phyloP scores from a whole-genome alignment of 2,888 invertebrate species.

The Gastracanthus pulcherrimus region DNA sequence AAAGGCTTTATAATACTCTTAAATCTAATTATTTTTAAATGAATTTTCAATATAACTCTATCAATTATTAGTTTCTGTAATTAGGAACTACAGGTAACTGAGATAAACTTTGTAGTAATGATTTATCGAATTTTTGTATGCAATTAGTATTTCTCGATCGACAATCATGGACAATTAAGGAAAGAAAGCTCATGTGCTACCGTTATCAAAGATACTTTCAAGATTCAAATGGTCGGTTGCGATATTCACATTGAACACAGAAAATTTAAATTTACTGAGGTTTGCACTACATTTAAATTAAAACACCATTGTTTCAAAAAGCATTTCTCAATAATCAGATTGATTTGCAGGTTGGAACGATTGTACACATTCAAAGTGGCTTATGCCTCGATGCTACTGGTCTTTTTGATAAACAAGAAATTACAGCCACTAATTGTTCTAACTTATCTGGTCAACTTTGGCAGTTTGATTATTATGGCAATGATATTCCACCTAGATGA shows the following conservation, averaged over 20 bases:
- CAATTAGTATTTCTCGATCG: constrained; percentile 85
- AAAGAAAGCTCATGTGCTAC: constrained; percentile 88
- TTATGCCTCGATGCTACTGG: constrained; percentile 81
- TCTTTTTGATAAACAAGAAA: constrained; percentile 73
- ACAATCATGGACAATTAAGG: constrained; percentile 85
- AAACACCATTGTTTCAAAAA: not conserved
- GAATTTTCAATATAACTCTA: no score
- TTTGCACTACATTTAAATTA: constrained; percentile 9
- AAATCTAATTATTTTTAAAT: no score
- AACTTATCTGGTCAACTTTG: constrained; percentile 65
- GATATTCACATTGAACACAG: constrained; percentile 71
- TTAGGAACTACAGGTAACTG: no score
- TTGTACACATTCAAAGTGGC: constrained; percentile 79
- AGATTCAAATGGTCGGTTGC: constrained; percentile 78
- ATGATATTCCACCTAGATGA: not conserved
- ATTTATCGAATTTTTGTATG: no score
- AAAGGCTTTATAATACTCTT: no score
- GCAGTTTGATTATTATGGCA: constrained; percentile 66
- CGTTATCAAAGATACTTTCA: constrained; percentile 74
- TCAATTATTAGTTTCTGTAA: no score
- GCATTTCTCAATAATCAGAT: not conserved
- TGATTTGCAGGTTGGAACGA: constrained; percentile 72
- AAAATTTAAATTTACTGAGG: constrained; percentile 66
- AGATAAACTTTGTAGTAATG: no score
- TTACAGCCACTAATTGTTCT: constrained; percentile 64